Evolutionary conservation across 2,113 vertebrate species (phyloP).

Genomic region (Montifringilla adamsi): DNA sequence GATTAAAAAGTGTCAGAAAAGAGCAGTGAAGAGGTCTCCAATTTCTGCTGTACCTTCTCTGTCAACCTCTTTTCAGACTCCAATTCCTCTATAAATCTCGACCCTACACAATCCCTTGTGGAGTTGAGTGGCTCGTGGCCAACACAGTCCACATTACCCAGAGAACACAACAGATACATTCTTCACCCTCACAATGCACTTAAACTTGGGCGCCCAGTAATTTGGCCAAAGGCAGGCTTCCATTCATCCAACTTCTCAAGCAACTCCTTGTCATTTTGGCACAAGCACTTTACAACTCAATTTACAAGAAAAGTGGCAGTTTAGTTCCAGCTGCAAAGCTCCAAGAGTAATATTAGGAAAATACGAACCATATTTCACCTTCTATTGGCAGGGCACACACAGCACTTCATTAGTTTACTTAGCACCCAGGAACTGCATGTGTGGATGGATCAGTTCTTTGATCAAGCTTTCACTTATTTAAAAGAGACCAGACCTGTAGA

Average conservation of each 20-base stretch:
- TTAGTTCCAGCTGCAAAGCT: constrained; percentile 46
- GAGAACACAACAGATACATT: constrained; percentile 23
- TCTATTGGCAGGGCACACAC: constrained; percentile 33
- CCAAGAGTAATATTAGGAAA: constrained; percentile 55
- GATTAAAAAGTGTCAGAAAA: constrained; percentile 27
- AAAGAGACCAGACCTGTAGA: not conserved
- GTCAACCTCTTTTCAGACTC: not conserved
- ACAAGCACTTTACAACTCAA: constrained; percentile 57
- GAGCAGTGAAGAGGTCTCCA: constrained; percentile 29
- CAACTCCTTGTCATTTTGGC: constrained; percentile 53
- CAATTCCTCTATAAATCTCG: constrained; percentile 27
- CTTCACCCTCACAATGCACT: constrained; percentile 40
- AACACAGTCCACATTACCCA: not conserved
- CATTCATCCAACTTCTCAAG: constrained; percentile 45
- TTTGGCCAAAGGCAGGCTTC: constrained; percentile 49
- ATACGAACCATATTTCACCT: constrained; percentile 24
- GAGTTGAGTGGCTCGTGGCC: constrained; percentile 26
- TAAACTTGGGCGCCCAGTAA: constrained; percentile 2
- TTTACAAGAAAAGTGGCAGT: constrained; percentile 42
- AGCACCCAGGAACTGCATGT: constrained; percentile 41
- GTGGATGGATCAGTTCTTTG: constrained; percentile 24
- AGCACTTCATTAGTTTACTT: constrained; percentile 58
- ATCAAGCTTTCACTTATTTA: constrained; percentile 47
- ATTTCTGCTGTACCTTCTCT: constrained; percentile 25
- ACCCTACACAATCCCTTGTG: not conserved